Evolutionary conservation across 2,113 vertebrate genomes (phyloP), one percentile per base, ranked within the genome.

Genomic region (Atherinomorus stipes): DNA sequence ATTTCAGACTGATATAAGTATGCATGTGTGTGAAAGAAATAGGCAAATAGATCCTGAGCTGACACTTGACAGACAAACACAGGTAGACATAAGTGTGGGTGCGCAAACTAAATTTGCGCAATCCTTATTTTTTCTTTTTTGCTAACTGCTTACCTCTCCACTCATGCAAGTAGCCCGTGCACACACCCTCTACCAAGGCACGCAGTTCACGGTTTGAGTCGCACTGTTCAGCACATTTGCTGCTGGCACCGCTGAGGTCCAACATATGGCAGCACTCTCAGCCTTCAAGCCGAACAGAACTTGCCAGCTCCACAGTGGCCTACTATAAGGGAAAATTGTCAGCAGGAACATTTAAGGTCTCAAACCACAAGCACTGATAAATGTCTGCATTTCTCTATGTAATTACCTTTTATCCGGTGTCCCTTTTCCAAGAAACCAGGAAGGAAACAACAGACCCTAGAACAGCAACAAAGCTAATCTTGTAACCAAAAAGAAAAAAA

Each of bases 191-290:
- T 87, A 90, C 90, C 91, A 92, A 92, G 87, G 90, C 92, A 92
- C 89, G 85, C 78, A 90, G 85, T 90, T 92, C 87, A 90, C 77
- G 87, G 83, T 80, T 84, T 50, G 76, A 90, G 91, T 86, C 76
- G 77, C 86, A 75, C 85, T 85, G 85, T 90, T 92, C 89, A 92
- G 90, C 86, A 91, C 85, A 90, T 92, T 92, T 87, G 78, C 90
- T 90, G 78, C 76, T 93, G 92, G 92, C 92, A 90, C 75, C 60
- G 9, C 54, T 8, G 62, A 78, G 76, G 71, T 85, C 83, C 74
- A 64, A 94, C 92, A 92, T 91, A 92, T 92, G 92, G 91, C 91
- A 93, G 90, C 87, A 92, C 89, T 93, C 92, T 91, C 74, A 84
- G 89, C 81, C 72, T 85, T 87, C 83, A 78, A 74, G 79, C 86